Conservation (phyloP, 2,113 vertebrate species). For the Anser brachyrhynchus region DNA sequence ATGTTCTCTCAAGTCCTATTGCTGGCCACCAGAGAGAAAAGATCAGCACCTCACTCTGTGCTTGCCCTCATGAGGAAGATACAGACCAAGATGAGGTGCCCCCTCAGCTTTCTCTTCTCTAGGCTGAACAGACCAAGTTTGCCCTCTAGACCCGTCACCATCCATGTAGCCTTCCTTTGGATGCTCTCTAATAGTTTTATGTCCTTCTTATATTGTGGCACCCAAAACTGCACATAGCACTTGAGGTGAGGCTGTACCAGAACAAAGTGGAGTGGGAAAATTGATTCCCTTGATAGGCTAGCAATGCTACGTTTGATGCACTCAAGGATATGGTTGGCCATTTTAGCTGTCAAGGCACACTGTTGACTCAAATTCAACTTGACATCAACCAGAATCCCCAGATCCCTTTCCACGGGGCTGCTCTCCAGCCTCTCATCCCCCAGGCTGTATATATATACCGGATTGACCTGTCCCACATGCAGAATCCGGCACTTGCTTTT, state of each 20-base stretch:
- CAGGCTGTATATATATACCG: neutral
- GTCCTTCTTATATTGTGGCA: neutral
- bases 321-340: no score
- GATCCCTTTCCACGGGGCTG: neutral
- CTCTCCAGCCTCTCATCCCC: neutral
- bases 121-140: neutral
- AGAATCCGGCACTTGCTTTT: neutral
- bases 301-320: neutral
- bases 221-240: neutral
- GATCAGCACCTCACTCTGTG: neutral
- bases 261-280: neutral
- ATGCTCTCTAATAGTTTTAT: neutral
- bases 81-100: neutral
- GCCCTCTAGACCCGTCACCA: neutral
- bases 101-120: neutral
- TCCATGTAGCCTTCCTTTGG: neutral
- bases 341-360: neutral
- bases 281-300: neutral
- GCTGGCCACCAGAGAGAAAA: neutral
- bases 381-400: neutral
- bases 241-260: neutral
- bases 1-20: neutral
- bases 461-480: neutral
- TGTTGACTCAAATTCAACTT: neutral
- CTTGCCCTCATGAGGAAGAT: neutral